Evolutionary conservation across 2,113 vertebrate genomes (phyloP), one percentile per base, ranked within the genome.

Genomic region (Leptobrachium ailaonicum): DNA sequence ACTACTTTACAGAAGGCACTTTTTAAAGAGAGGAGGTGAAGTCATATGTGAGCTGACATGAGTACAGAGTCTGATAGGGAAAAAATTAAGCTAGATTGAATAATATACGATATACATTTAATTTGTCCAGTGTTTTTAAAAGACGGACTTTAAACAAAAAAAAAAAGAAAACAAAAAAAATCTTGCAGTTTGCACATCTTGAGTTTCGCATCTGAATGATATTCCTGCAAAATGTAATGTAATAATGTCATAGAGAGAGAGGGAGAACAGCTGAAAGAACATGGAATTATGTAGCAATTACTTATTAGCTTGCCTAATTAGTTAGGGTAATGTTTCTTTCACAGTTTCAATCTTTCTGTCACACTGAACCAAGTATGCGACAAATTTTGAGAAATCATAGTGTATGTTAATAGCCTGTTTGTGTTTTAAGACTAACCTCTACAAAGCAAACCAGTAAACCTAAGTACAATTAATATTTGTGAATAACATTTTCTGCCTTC

Each of bases 131-230:
- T 97, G 95, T 97, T 96, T 96, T 92, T 89, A 90, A 87, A 90
- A 91, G 94, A 93, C 92, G 93, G 95, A 96, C 94, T 96, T 97
- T 95, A 96, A 92, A 91, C 79, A 67, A 47, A 68, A 80, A 74
- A 79, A 76, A 64, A 64, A 66, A 58, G 62, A 75, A 92, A 90
- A 96, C 45, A 71, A 73, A 71, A 77, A 92, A 91, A 96, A 96
- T 93, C 92, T 98, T 98, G 96, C 98, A 86, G 94, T 98, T 99
- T 99, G 98, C 97, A 99, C 98, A 99, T 97, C 90, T 93, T 95
- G 93, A 89, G 93, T 93, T 92, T 95, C 89, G 95, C 90, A 90
- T 90, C 88, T 94, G 90, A 95, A 91, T 91, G 90, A 90, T 92
- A 92, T 93, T 93, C 91, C 91, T 93, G 89, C 92, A 93, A 88